Percentiles rank a stretch among this genome's conserved stretches.
Conservation (phyloP, 2,797 vertebrate genomes). For the Fundulus diaphanus region DNA sequence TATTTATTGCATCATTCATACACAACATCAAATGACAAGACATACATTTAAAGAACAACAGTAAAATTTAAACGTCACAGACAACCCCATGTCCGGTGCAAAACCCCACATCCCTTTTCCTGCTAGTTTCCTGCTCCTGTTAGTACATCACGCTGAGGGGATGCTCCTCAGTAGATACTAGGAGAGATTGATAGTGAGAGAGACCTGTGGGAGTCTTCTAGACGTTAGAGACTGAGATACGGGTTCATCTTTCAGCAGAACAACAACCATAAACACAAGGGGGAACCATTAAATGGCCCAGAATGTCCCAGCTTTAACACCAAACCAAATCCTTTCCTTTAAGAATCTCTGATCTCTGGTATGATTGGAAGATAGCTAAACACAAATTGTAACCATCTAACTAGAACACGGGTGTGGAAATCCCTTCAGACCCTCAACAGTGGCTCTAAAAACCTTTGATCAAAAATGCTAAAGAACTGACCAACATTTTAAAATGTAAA, state of each 20-base stretch:
- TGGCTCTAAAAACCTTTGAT: no score
- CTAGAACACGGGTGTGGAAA: no score
- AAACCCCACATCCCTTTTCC: background rate
- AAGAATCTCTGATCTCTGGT: background rate
- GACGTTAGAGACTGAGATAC: background rate
- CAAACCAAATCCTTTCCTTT: background rate
- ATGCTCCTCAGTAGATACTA: background rate
- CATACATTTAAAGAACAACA: no score
- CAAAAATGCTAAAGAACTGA: no score
- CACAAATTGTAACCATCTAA: background rate
- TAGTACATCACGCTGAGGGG: background rate
- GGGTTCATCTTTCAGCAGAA: background rate
- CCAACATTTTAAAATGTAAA: no score
- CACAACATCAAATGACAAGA: no score
- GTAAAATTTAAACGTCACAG: no score
- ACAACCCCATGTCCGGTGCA: no score
- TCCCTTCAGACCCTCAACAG: no score
- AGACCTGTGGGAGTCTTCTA: background rate
- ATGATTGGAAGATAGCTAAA: background rate
- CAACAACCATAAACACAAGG: background rate
- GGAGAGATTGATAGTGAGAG: background rate
- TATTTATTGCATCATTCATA: no score
- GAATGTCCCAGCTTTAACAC: background rate
- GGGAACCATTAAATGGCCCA: background rate
- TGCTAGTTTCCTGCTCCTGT: no score